phyloP scores from a whole-genome alignment of 1,140 invertebrate species.

The Heliconius himera region DNA sequence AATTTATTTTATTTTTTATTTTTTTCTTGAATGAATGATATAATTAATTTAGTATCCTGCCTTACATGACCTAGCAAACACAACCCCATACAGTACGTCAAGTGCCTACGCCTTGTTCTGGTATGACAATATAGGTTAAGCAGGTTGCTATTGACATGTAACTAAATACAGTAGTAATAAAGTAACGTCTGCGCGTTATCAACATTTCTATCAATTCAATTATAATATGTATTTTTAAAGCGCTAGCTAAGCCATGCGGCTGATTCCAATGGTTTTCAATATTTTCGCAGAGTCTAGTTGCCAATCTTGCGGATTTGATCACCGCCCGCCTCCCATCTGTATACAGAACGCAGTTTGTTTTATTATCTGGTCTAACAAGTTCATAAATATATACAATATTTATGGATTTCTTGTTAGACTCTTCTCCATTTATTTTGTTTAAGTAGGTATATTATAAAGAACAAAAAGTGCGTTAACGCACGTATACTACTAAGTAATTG shows the following conservation, averaged over 20 bases:
- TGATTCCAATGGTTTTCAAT: not conserved
- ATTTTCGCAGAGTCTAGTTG: not conserved
- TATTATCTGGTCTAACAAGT: not conserved
- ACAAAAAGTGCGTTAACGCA: no score
- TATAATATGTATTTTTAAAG: not conserved
- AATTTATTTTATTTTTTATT: no score
- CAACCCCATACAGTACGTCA: not conserved
- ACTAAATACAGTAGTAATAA: not conserved
- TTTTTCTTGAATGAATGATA: no score
- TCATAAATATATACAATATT: no score
- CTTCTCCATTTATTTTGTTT: no score
- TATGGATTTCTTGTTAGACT: no score
- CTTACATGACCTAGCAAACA: not conserved
- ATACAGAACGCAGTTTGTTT: not conserved
- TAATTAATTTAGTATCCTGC: not conserved
- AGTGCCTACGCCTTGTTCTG: not conserved
- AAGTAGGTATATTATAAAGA: no score
- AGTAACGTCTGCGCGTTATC: not conserved
- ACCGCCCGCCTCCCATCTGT: not conserved
- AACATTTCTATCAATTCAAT: not conserved
- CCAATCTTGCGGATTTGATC: not conserved
- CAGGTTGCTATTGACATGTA: conserved; percentile 1
- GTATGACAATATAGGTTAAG: conserved; percentile 11
- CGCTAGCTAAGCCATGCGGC: not conserved
- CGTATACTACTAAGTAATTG: not conserved